These are phyloP conservation scores for Sciurus niger DNA, from an alignment of 2,113 vertebrate species.

Conservation along the genomic window DNA sequence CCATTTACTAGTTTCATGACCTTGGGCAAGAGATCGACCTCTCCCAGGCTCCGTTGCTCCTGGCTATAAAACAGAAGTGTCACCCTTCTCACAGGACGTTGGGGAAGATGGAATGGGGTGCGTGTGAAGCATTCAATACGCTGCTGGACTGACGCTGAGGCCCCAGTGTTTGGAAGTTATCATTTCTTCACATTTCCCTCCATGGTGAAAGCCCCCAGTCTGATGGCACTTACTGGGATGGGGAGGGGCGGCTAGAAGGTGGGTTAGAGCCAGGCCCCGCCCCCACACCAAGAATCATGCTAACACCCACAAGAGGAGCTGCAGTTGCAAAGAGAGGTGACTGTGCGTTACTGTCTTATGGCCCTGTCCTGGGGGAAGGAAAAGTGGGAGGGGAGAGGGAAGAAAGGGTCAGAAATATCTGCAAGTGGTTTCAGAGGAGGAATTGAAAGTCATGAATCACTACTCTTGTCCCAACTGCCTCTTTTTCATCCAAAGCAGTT, in stretches of 20 bases:
- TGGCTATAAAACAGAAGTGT: not conserved
- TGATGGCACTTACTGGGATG: not conserved
- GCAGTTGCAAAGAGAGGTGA: not conserved
- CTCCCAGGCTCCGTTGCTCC: not conserved
- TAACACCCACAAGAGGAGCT: not conserved
- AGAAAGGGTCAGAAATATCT: slow-evolving; percentile 58
- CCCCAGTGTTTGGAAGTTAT: not conserved
- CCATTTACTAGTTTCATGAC: not conserved
- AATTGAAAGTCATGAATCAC: slow-evolving; percentile 60
- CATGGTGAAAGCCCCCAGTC: not conserved
- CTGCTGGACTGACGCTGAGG: not conserved
- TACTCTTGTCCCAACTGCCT: not conserved
- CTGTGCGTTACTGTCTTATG: not conserved
- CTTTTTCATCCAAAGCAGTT: not conserved
- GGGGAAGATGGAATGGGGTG: not conserved
- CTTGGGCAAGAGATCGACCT: not conserved
- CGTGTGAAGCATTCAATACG: too few relatives aligned
- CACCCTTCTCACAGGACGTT: not conserved
- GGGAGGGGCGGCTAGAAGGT: not conserved
- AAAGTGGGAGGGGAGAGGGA: not conserved
- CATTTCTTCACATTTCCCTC: not conserved
- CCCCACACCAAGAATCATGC: not conserved
- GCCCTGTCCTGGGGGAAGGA: not conserved
- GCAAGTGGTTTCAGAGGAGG: slow-evolving; percentile 57
- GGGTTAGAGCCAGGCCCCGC: not conserved